Evolutionary conservation across 1,140 invertebrate species (phyloP), one percentile per base, ranked within the genome.

Genomic region (Pseudomyrmex pallidus): DNA sequence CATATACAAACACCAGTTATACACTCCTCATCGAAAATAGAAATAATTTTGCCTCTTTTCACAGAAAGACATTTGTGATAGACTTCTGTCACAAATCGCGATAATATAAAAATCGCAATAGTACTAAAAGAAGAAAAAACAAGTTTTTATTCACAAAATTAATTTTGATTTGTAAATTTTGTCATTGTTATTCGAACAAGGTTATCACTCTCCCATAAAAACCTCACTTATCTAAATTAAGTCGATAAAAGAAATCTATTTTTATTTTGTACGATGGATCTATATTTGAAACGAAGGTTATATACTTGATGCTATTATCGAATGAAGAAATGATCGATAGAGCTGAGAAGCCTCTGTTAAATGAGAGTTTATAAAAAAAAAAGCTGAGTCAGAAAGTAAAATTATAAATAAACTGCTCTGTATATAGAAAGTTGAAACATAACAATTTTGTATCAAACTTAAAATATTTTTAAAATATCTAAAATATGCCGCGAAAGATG

Each of bases 301-400:
- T 13, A 59, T 46, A 12, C 0, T 22, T 72, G 50, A 70, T 59
- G 7, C 7, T 1, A 12, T 80, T 61, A 61, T 17, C 25, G 25
- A 76, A 54, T 15, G 22, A n/a, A 70, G 10, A 17, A 44, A 12
- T 17, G 10, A 57, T 68, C 64, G 74, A 59, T 59, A 50, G 15
- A 50, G 15, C 17, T 48, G 15, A 22, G 2, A 70, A 48, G 20
- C 66, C 10, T 3, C 35, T 15, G 17, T 22, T 10, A 52, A 52
- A 52, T 12, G 50, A 61, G 15, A 59, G 5, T 59, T 48, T 2
- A 35, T 10, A 62, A 25, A 22, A 17, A 22, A 17, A 17, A 4
- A 57, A 61, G 46, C 13, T 12, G 4, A 44, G 35, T 35, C 0
- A 5, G 5, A 35, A 4, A 7, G 35, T 35, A 35, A 35, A 35